These are phyloP conservation scores for Holocentrus rufus DNA, from an alignment of 2,797 vertebrate species.

Conservation along the genomic window DNA sequence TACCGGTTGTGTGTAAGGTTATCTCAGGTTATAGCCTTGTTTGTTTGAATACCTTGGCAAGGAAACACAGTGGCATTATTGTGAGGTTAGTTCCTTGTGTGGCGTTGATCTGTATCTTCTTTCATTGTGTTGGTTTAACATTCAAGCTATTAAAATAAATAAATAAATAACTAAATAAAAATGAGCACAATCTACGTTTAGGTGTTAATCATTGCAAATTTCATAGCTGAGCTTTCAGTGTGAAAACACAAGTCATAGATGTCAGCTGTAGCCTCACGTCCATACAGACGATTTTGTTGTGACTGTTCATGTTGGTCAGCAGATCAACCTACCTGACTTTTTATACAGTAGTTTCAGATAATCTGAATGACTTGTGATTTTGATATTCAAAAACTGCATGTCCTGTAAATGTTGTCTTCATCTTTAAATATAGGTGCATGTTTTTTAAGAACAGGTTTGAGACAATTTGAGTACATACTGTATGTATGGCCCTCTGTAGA, in stretches of 20 bases:
- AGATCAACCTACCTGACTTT: neutral
- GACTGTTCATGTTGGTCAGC: constrained; percentile 6
- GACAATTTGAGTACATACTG: too few relatives aligned
- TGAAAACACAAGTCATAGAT: constrained; percentile 1
- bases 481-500: too few relatives aligned
- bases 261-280: constrained; percentile 8
- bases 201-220: constrained; percentile 11
- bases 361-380: too few relatives aligned
- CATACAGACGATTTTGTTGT: neutral
- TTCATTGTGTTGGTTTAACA: neutral
- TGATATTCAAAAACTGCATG: too few relatives aligned
- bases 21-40: constrained; percentile 7
- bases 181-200: constrained; percentile 4
- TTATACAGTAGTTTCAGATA: too few relatives aligned
- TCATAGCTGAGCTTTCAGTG: constrained; percentile 22
- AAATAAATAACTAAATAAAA: too few relatives aligned
- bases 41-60: neutral
- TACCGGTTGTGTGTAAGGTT: neutral
- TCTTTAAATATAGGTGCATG: too few relatives aligned
- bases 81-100: too few relatives aligned
- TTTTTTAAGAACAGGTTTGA: too few relatives aligned
- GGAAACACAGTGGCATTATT: neutral
- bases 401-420: too few relatives aligned
- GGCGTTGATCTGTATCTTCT: constrained; percentile 3
- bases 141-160: neutral